Conservation (phyloP, 2,888 invertebrate species). For the Sericinus montela region DNA sequence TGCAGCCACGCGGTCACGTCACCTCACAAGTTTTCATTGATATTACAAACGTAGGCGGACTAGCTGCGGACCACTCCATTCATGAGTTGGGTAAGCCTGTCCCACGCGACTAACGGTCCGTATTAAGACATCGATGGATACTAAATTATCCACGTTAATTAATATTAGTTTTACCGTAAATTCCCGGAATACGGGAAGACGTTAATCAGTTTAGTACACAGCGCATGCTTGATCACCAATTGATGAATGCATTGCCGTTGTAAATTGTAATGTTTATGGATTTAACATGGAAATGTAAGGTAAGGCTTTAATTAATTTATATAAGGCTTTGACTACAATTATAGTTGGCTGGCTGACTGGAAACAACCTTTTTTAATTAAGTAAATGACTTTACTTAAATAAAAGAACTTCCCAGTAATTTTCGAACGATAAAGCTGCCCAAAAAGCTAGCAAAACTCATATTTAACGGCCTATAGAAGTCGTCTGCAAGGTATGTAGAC, state of each 20-base stretch:
- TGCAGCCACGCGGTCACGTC: slow-evolving; percentile 57
- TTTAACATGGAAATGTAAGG: slow-evolving; percentile 1
- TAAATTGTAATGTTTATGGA: slow-evolving; percentile 11
- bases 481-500: too few species aligned
- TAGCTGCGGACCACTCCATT: slow-evolving; percentile 59
- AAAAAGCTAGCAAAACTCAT: too few species aligned
- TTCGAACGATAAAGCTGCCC: too few species aligned
- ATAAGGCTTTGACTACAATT: not conserved
- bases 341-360: not conserved
- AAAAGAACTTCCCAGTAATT: too few species aligned
- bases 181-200: slow-evolving; percentile 48
- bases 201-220: slow-evolving; percentile 36
- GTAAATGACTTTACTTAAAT: too few species aligned
- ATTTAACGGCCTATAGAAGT: too few species aligned
- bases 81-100: slow-evolving; percentile 67
- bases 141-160: slow-evolving; percentile 65
- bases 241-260: not conserved
- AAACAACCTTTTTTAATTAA: too few species aligned
- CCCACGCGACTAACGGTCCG: slow-evolving; percentile 65
- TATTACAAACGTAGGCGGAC: slow-evolving; percentile 58
- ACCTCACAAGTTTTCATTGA: slow-evolving; percentile 68
- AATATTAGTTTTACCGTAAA: slow-evolving; percentile 58
- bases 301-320: slow-evolving; percentile 1
- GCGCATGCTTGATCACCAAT: slow-evolving; percentile 4
- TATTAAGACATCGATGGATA: slow-evolving; percentile 37